Evolutionary conservation across 2,797 vertebrate genomes (phyloP), one percentile per base, ranked within the genome.

Genomic region (Myotis daubentonii): DNA sequence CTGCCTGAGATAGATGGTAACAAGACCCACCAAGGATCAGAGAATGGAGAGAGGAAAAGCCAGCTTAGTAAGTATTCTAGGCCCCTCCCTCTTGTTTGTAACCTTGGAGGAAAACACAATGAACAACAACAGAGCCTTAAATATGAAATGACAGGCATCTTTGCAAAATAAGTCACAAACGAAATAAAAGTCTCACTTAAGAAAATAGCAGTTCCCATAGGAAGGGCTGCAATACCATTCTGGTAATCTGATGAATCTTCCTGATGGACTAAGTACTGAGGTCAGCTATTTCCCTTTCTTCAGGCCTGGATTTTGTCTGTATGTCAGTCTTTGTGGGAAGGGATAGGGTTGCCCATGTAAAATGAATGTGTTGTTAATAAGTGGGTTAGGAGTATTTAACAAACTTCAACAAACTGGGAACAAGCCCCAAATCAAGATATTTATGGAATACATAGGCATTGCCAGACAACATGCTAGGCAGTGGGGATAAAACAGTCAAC

Each of bases 121-220:
- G n/a, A 88, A 83, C 44, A 51, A n/a, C 16, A 89, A 68, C 60
- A 84, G 68, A 70, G 47, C 23, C 36, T 95, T 71, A 70, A 82
- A 88, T 65, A 80, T 25, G 12, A 75, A 30, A 68, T 19, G 33
- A 62, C 23, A 89, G n/a, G 57, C 30, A 81, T 36, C 57, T 93
- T 93, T 82, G 72, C 17, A 75, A 85, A 89, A 93, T 6, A 89
- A 91, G 38, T 17, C 30, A 76, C 36, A 66, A 60, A 19, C 28
- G 79, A 74, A 84, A 62, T 22, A 84, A 66, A 87, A 41, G 19
- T 16, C 30, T 76, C 74, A 41, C 22, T 72, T 86, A 85, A 88
- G 30, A 51, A 72, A 91, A 82, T 60, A 62, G 25, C 22, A 72
- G 2, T 60, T 51, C 23, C 78, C 28, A 9, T 13, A 55, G 66